These are phyloP conservation scores for Eospalax fontanierii DNA, from an alignment of 2,797 vertebrate genomes.

Conservation along the genomic window DNA sequence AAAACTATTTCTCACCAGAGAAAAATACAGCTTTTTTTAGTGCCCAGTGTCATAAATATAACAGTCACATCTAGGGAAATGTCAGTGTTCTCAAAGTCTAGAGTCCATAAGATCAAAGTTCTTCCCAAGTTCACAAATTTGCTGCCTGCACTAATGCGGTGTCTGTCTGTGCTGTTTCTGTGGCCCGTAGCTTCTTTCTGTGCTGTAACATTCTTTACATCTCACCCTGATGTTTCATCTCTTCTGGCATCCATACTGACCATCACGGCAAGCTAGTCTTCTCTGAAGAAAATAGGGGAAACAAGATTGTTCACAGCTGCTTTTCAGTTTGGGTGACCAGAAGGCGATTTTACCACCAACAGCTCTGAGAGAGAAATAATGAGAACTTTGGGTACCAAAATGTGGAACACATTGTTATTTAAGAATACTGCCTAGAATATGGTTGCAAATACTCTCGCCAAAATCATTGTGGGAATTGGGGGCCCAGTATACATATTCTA, in stretches of 20 bases:
- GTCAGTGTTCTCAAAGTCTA: not conserved
- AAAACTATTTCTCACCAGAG: not conserved
- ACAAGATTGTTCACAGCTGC: not conserved
- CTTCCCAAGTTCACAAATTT: not conserved
- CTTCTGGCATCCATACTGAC: not conserved
- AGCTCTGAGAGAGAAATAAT: not conserved
- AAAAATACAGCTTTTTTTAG: not conserved
- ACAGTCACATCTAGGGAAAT: not conserved
- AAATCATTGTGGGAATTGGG: too few species aligned
- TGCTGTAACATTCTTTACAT: not conserved
- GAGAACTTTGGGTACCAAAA: not conserved
- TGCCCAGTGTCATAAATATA: not conserved
- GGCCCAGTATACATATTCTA: not conserved
- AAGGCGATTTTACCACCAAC: not conserved
- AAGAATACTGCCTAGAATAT: not conserved
- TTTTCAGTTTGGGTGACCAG: not conserved
- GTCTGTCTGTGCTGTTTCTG: not conserved
- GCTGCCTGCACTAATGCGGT: not conserved
- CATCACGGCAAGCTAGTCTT: not conserved
- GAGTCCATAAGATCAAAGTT: not conserved
- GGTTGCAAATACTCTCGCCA: not conserved
- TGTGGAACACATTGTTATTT: not conserved
- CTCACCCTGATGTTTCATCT: not conserved
- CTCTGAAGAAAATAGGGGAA: not conserved
- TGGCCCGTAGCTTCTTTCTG: not conserved